These are phyloP conservation scores for Eilema depressum DNA, from an alignment of 2,888 invertebrate species.

Conservation along the genomic window DNA sequence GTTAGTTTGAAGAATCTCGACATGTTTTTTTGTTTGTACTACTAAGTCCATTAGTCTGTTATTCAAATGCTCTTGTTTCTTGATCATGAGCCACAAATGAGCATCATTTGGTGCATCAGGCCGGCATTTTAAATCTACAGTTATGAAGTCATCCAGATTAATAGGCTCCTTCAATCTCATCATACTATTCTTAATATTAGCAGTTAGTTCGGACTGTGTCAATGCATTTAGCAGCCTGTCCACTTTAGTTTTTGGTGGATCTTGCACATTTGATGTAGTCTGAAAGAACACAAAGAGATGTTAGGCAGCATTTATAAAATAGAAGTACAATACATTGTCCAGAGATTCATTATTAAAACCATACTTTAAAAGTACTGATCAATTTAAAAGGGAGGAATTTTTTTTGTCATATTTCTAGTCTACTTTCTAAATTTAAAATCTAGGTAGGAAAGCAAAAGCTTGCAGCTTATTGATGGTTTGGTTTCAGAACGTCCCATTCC, in stretches of 20 bases:
- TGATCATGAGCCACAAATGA: constrained; percentile 75
- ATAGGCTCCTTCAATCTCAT: constrained; percentile 66
- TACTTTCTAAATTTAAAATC: too few species aligned
- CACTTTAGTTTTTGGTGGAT: constrained; percentile 54
- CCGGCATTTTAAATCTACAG: constrained; percentile 69
- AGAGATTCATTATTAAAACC: too few species aligned
- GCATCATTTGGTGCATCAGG: constrained; percentile 69
- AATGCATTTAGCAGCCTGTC: constrained; percentile 66
- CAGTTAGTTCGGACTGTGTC: constrained; percentile 69
- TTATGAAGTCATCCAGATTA: constrained; percentile 67
- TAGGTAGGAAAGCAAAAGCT: too few species aligned
- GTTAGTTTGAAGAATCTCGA: constrained; percentile 69
- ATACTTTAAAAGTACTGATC: too few species aligned
- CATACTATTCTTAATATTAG: constrained; percentile 68
- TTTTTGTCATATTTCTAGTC: too few species aligned
- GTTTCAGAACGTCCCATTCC: too few species aligned
- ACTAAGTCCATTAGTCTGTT: constrained; percentile 69
- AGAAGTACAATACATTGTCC: too few species aligned
- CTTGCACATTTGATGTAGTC: constrained; percentile 12
- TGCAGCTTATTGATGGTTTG: too few species aligned
- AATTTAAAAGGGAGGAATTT: too few species aligned
- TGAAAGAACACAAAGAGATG: constrained; percentile 18
- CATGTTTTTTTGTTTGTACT: constrained; percentile 71
- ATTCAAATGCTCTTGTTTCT: constrained; percentile 77
- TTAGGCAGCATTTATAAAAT: too few species aligned